A percentile compares a stretch with the other conserved stretches of the same genome.
These are phyloP conservation scores for Ptychadena robeensis DNA, from an alignment of 2,797 vertebrate species.

Conservation along the genomic window DNA sequence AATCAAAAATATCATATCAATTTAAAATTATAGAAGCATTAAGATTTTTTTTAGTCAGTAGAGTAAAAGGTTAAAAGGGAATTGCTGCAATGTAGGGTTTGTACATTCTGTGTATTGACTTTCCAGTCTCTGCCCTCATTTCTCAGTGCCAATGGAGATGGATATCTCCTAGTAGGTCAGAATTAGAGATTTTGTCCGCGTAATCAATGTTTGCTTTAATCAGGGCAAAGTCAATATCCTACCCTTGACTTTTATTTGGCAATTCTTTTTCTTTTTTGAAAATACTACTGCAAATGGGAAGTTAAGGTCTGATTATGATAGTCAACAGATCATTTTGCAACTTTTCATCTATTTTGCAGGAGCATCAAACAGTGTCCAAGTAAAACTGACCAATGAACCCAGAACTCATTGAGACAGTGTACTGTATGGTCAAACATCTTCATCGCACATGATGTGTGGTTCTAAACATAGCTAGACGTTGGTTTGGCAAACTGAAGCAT, in stretches of 20 bases:
- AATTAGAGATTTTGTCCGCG: background rate
- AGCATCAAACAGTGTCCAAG: background rate
- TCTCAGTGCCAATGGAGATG: background rate
- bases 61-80: no score
- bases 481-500: background rate
- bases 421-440: background rate
- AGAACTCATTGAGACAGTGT: background rate
- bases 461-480: background rate
- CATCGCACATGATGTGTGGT: background rate
- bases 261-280: background rate
- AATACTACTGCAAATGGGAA: background rate
- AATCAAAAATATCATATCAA: no score
- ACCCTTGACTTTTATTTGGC: background rate
- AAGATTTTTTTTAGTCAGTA: no score
- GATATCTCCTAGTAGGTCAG: background rate
- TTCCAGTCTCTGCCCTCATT: constrained; percentile 29
- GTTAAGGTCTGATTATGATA: background rate
- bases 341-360: background rate
- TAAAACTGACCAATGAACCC: background rate
- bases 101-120: constrained; percentile 14
- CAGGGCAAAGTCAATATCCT: background rate
- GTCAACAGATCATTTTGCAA: no score
- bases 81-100: background rate
- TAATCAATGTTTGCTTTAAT: background rate
- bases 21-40: no score